Conservation (phyloP, 2,888 invertebrate genomes). For the Aspidiotus rigidus region DNA sequence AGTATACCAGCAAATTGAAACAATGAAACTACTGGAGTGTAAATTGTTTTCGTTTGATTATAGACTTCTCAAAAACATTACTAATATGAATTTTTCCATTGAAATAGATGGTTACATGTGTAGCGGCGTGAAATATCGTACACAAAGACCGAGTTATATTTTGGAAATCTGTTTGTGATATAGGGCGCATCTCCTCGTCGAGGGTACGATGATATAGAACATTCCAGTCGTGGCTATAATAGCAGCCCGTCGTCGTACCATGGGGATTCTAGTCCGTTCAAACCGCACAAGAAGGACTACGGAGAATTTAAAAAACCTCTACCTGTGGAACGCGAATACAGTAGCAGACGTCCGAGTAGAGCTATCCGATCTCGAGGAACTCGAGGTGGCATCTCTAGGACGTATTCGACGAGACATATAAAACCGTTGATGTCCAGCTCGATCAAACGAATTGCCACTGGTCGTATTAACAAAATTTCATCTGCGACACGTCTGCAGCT, state of each 20-base stretch:
- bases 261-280: slow-evolving; percentile 25
- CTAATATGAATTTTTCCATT: no score
- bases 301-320: slow-evolving; percentile 24
- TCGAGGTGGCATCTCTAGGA: slow-evolving; percentile 5
- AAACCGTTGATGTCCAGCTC: background rate
- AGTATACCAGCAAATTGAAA: background rate
- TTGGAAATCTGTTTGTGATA: background rate
- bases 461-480: slow-evolving; percentile 13
- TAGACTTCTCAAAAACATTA: no score
- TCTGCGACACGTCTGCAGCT: slow-evolving; percentile 18
- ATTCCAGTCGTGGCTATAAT: slow-evolving; percentile 21
- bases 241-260: slow-evolving; percentile 16
- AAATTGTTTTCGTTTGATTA: no score
- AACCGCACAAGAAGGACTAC: slow-evolving; percentile 21
- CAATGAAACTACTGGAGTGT: no score
- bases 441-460: slow-evolving; percentile 7
- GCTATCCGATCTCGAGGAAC: slow-evolving; percentile 14
- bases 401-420: background rate
- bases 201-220: slow-evolving; percentile 26
- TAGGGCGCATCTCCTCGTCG: slow-evolving; percentile 27
- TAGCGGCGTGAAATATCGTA: no score
- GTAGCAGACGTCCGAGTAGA: slow-evolving; percentile 15
- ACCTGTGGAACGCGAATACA: slow-evolving; percentile 16
- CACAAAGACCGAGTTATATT: no score
- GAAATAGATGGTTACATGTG: no score